These are phyloP conservation scores for Sus cebifrons DNA, from an alignment of 2,797 vertebrate genomes.

Conservation along the genomic window DNA sequence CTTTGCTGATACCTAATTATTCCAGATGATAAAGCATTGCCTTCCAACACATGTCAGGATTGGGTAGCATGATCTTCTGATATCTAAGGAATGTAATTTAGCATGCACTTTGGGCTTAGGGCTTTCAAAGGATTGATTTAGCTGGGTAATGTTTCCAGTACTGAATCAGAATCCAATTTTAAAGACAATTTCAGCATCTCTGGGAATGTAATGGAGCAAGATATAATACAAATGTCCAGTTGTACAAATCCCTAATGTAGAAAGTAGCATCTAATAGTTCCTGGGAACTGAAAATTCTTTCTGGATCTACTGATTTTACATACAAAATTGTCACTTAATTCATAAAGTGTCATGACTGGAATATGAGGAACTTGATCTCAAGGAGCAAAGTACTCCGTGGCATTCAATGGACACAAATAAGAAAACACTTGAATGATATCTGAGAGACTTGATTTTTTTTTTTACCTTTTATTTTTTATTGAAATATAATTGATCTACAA, in stretches of 20 bases:
- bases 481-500: background rate
- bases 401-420: conserved; percentile 26
- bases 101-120: background rate
- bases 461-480: background rate
- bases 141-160: background rate
- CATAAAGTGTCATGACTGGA: background rate
- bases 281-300: conserved; percentile 28
- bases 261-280: background rate
- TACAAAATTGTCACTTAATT: background rate
- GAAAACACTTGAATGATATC: conserved; percentile 71
- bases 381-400: conserved; percentile 32
- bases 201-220: conserved; percentile 40
- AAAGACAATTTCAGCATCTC: conserved; percentile 43
- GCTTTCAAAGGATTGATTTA: conserved; percentile 50
- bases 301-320: background rate
- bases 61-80: conserved; percentile 25
- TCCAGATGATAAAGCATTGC: conserved; percentile 66
- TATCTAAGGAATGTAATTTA: conserved; percentile 6
- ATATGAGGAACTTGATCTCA: conserved; percentile 41
- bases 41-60: conserved; percentile 46
- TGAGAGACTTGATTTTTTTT: conserved; percentile 74
- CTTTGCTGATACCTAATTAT: conserved; percentile 61
- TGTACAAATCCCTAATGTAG: background rate
- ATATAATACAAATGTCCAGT: background rate
- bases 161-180: conserved; percentile 23